Conservation (phyloP, 1,140 invertebrate species). For the Vollenhovia emeryi region DNA sequence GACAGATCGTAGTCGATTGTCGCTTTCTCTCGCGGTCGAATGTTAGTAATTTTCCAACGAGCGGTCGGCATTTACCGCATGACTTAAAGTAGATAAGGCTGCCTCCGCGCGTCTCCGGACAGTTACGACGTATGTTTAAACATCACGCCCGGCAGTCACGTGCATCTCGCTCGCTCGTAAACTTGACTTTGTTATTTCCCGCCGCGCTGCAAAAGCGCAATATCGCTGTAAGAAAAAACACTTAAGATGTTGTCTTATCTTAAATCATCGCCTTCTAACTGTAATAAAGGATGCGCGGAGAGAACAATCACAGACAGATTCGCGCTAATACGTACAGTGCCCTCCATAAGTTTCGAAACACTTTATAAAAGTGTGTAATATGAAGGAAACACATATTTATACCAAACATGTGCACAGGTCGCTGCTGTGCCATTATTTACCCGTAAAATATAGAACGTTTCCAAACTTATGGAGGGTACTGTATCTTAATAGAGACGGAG, state of each 20-base stretch:
- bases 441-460: too few relatives aligned
- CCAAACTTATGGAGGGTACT: too few relatives aligned
- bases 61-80: neutral
- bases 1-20: slow-evolving; percentile 48
- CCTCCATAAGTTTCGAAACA: too few relatives aligned
- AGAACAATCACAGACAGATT: neutral
- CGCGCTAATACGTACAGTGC: too few relatives aligned
- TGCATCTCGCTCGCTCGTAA: neutral
- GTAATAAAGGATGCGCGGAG: neutral
- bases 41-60: slow-evolving; percentile 67
- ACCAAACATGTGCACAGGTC: too few relatives aligned
- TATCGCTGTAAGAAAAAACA: neutral
- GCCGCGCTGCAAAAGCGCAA: neutral
- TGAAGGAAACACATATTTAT: too few relatives aligned
- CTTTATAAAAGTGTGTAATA: too few relatives aligned
- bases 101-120: neutral
- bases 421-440: too few relatives aligned
- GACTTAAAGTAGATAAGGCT: slow-evolving; percentile 36
- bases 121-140: slow-evolving; percentile 26
- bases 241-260: neutral
- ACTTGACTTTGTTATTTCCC: neutral
- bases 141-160: neutral
- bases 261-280: neutral
- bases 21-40: slow-evolving; percentile 50
- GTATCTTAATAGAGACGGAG: neutral